A percentile compares a stretch with the other conserved stretches of the same genome.
phyloP scores from a whole-genome alignment of 2,113 vertebrate species.

The Toxotes chatareus region DNA sequence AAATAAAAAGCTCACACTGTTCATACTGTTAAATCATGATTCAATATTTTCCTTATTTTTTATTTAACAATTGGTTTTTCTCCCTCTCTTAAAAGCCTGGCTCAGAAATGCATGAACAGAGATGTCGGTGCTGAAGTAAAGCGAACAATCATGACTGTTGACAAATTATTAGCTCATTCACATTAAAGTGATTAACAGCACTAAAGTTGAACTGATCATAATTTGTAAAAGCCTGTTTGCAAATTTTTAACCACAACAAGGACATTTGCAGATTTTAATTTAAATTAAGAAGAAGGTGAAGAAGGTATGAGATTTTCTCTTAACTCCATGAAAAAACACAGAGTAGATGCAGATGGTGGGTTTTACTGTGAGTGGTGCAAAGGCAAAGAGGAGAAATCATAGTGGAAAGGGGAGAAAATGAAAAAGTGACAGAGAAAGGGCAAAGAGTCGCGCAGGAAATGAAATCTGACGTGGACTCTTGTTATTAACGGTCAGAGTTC shows the following conservation, averaged over 20 bases:
- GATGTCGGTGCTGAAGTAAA: not conserved
- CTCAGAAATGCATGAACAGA: conserved; percentile 11
- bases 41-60: not conserved
- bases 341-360: not conserved
- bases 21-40: not conserved
- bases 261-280: not conserved
- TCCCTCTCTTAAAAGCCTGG: not conserved
- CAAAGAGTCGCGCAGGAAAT: conserved; percentile 69
- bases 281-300: not conserved
- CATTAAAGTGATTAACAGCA: not conserved
- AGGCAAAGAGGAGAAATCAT: conserved; percentile 3
- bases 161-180: not conserved
- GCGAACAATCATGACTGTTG: not conserved
- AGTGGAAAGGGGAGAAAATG: not conserved
- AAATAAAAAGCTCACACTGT: conserved; percentile 5
- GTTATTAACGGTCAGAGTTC: conserved; percentile 77
- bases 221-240: not conserved
- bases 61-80: conserved; percentile 22
- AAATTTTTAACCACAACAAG: not conserved
- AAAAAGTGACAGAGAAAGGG: conserved; percentile 59
- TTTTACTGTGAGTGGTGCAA: not conserved
- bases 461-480: conserved; percentile 64
- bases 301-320: not conserved
- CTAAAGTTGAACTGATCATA: not conserved
- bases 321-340: not conserved